Base-by-base conservation (phyloP, 2,888 invertebrate species). In the Diadegma fenestrale region DNA sequence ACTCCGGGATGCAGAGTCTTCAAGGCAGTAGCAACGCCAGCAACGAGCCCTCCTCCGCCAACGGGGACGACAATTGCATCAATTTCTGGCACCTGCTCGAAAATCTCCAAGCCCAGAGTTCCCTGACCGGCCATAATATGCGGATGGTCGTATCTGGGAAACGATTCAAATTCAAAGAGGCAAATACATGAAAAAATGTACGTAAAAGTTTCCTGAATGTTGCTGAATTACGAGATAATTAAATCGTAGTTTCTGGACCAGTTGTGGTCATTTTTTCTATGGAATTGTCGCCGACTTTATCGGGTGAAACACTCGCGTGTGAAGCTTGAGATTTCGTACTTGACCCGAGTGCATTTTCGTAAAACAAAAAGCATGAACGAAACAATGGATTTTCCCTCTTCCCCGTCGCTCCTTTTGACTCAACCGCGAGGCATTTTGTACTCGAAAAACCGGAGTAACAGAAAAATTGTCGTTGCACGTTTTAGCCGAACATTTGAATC, bases 41-140 rank as follows among this genome's bases (percentile, higher is more conserved):
- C 99, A 76, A 99, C 96, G 1, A 99, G 95, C 0, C 99, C 99
- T 0, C 97, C 98, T n/a, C 99, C 99, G 0, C 99, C 99, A 0
- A 98, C 97, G 0, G 99, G 99, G 19, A 99, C 96, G 26, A 99
- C 95, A 41, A 99, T 96, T 0, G 98, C 98, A 93, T 99, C 98
- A 17, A 98, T 96, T 81, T 97, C 96, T 0, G 96, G 96, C 1
- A 99, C 97, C 94, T 99, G 98, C 91, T 99, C 98, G 33, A 98
- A 93, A 83, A 99, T 98, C 94, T 99, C 99, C 89, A 99, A 94
- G 0, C 98, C 99, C 91, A 98, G 96, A 0, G 99, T 99, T 12
- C 99, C 99, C 94, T 99, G 99, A 0, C 99, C 99, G 0, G 99
- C 98, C 95, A 99, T 97, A 86, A 99, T 98, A 92, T 98, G 96